These are phyloP conservation scores for Geophilus truncorum DNA, from an alignment of 2,888 invertebrate genomes.

Conservation along the genomic window DNA sequence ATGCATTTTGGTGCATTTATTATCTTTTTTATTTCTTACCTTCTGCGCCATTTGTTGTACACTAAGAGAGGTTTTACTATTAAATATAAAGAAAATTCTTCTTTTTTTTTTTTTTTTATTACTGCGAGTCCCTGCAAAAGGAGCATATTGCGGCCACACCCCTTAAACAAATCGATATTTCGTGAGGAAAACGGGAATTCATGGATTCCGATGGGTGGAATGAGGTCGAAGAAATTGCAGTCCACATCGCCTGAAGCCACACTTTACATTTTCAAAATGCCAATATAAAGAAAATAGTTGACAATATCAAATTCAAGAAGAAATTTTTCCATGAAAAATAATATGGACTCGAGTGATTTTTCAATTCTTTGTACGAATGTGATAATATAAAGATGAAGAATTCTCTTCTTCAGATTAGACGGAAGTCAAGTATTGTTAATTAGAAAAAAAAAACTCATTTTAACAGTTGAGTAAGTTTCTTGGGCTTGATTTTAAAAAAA, in stretches of 20 bases:
- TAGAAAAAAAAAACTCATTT: too few relatives aligned
- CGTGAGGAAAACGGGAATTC: background rate
- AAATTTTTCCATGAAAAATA: background rate
- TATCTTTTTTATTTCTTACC: background rate
- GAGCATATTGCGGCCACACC: background rate
- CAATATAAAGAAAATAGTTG: background rate
- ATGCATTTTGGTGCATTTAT: background rate
- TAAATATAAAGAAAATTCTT: background rate
- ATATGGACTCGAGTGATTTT: too few relatives aligned
- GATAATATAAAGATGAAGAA: too few relatives aligned
- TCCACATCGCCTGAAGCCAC: background rate
- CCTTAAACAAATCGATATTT: constrained; percentile 10
- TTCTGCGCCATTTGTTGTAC: background rate
- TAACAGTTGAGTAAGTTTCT: too few relatives aligned
- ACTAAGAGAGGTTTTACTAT: background rate
- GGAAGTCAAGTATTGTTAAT: too few relatives aligned
- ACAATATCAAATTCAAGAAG: background rate
- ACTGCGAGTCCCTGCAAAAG: background rate
- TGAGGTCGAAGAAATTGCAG: background rate
- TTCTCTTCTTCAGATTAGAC: too few relatives aligned
- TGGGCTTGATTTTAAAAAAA: too few relatives aligned
- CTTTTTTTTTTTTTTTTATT: background rate
- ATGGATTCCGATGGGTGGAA: background rate
- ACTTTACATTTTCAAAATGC: background rate
- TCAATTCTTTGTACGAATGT: too few relatives aligned